A percentile compares a stretch with the other conserved stretches of the same genome.
Conservation (phyloP, 2,113 vertebrate species). For the Tringa solitaria region DNA sequence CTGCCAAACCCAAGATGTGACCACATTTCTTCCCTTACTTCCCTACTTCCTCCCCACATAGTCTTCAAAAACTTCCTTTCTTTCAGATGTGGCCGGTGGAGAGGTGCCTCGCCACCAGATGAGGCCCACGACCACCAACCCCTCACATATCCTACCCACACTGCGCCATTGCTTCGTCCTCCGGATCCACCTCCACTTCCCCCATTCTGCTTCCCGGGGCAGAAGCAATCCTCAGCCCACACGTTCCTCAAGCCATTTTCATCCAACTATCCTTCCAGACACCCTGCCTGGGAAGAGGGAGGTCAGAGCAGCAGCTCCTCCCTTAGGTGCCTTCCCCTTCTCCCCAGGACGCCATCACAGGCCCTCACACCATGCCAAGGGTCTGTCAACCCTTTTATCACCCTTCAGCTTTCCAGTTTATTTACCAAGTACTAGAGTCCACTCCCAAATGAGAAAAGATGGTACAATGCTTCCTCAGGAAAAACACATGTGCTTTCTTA, state of each 20-base stretch:
- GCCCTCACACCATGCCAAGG: not conserved
- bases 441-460: not conserved
- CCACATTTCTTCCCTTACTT: not conserved
- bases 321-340: not conserved
- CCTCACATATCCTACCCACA: not conserved
- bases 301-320: not conserved
- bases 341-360: not conserved
- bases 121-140: rapidly evolving
- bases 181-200: not conserved
- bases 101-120: rapidly evolving
- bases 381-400: not conserved
- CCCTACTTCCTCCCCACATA: not conserved
- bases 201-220: rapidly evolving
- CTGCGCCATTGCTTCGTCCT: rapidly evolving
- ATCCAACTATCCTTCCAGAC: not conserved
- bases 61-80: not conserved
- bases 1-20: not conserved
- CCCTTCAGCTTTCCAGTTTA: not conserved
- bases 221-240: not conserved
- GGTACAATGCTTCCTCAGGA: too few relatives aligned
- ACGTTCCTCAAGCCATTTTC: not conserved
- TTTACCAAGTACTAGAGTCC: not conserved
- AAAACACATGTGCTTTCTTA: not conserved
- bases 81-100: not conserved
- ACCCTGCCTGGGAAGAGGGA: not conserved